Percentiles rank a stretch among this genome's conserved stretches.
phyloP scores from a whole-genome alignment of 2,888 invertebrate genomes.

The Thumatha senex region DNA sequence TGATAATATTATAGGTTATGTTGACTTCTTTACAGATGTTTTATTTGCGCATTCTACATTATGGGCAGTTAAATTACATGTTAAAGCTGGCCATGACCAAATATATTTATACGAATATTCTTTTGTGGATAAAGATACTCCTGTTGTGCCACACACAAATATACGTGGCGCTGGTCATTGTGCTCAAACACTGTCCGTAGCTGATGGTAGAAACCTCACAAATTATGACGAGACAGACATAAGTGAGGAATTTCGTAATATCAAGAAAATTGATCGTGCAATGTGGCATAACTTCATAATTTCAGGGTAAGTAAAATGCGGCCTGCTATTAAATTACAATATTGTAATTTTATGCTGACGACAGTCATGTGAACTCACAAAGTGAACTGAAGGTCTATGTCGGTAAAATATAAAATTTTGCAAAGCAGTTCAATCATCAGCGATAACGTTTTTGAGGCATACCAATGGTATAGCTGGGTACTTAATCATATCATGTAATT shows the following conservation, averaged over 20 bases:
- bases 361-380: too few relatives aligned
- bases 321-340: too few relatives aligned
- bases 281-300: conserved; percentile 53
- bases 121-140: conserved; percentile 36
- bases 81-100: conserved; percentile 38
- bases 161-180: conserved; percentile 44
- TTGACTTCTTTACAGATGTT: conserved; percentile 48
- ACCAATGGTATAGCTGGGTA: too few relatives aligned
- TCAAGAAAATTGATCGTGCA: conserved; percentile 35
- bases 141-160: conserved; percentile 31
- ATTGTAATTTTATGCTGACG: too few relatives aligned
- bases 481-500: too few relatives aligned
- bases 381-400: too few relatives aligned
- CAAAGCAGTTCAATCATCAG: too few relatives aligned
- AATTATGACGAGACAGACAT: conserved; percentile 11
- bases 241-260: conserved; percentile 26
- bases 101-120: conserved; percentile 48
- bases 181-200: conserved; percentile 34
- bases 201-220: conserved; percentile 16
- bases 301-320: conserved; percentile 43
- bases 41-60: conserved; percentile 37
- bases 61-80: conserved; percentile 35
- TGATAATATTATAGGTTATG: conserved; percentile 36
- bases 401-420: too few relatives aligned
- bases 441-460: too few relatives aligned